Percentiles rank a stretch among this genome's conserved stretches.
Evolutionary conservation across 2,797 vertebrate genomes (phyloP).

Genomic region (Acipenser oxyrinchus): DNA sequence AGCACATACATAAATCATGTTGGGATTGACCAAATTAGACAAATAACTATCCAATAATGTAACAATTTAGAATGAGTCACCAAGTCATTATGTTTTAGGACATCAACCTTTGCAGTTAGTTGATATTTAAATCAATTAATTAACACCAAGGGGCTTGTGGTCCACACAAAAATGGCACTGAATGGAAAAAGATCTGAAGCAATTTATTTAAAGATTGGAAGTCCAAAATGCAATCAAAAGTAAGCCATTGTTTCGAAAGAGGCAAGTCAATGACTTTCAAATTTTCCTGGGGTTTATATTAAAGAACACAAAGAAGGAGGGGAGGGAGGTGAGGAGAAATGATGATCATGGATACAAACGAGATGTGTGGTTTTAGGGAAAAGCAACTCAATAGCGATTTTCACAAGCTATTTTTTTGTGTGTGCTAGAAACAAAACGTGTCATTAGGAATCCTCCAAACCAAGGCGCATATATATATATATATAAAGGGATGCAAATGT

Average conservation of each 20-base stretch:
- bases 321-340: conserved; percentile 10
- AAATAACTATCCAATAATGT: background rate
- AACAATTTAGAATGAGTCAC: background rate
- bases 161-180: conserved; percentile 42
- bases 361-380: too few species aligned
- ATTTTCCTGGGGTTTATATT: conserved; percentile 32
- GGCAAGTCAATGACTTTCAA: conserved; percentile 43
- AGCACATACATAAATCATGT: too few species aligned
- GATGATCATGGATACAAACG: background rate
- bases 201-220: conserved; percentile 53
- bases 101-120: conserved; percentile 27
- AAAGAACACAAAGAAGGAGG: conserved; percentile 18
- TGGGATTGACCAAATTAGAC: too few species aligned
- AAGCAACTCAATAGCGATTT: too few species aligned
- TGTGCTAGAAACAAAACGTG: too few species aligned
- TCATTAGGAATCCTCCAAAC: too few species aligned
- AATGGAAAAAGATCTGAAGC: conserved; percentile 48
- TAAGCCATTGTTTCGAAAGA: conserved; percentile 49
- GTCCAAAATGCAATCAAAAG: conserved; percentile 55
- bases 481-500: too few species aligned
- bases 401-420: too few species aligned
- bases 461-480: too few species aligned
- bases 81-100: conserved; percentile 1
- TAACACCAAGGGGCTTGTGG: conserved; percentile 35
- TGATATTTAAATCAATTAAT: conserved; percentile 56